Base-by-base conservation (phyloP, 2,797 vertebrate genomes). In the Takifugu rubripes region DNA sequence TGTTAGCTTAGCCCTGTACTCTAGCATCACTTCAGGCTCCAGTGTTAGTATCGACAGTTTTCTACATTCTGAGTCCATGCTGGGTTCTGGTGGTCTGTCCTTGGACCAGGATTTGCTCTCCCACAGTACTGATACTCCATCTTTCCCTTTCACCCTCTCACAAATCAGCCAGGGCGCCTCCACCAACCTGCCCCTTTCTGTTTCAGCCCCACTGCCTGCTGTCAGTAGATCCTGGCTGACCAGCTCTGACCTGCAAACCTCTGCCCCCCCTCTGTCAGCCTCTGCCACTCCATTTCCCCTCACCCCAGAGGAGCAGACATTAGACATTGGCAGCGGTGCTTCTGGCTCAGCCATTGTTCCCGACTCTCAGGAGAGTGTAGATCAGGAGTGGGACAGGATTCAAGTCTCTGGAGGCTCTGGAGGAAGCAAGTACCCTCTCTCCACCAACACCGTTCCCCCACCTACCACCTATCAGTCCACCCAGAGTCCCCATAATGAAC, bases 321-420 rank as follows among this genome's bases (percentile, higher is more conserved):
- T 76, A 73, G 84, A 83, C 25, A 60, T 31, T 33, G 82, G 92
- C 75, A 92, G 88, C 84, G 92, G 91, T 69, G 93, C 93, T 72
- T 94, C 95, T 5, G 92, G 93, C n/a, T 96, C 93, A 16, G 86
- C 80, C 59, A 21, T 21, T 21, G 21, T 21, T 21, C 88, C 86
- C 61, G 91, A 93, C 75, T 82, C 88, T 64, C 21, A 21, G 21
- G 93, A 94, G 77, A 87, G 88, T 11, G 61, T 84, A 83, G 90
- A 89, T 87, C 91, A 92, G 82, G 93, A 95, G 58, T 87, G 84
- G 79, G 83, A 81, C 72, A 61, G 83, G 87, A 85, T 84, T 77
- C 92, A 91, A 54, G 90, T 73, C 65, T 91, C 90, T 21, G 21
- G 21, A 3, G 74, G 86, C 29, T 92, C 88, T 61, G 92, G 92